These are phyloP conservation scores for Trichonephila inaurata DNA, from an alignment of 1,140 invertebrate species.

Conservation along the genomic window DNA sequence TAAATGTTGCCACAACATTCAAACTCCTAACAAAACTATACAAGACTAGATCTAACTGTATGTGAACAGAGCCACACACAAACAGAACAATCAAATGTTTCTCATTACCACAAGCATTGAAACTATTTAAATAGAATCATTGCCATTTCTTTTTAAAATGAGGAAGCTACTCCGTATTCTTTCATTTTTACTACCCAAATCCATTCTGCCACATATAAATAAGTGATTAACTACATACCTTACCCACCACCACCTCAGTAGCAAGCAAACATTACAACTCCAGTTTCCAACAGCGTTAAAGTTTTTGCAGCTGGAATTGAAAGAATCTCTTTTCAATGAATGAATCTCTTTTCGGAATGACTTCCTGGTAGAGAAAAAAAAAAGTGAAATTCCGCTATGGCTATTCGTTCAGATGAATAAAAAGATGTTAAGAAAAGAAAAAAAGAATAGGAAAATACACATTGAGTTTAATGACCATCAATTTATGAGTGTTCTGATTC, in stretches of 20 bases:
- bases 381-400: not conserved
- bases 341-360: not conserved
- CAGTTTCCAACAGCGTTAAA: not conserved
- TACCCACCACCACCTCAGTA: not conserved
- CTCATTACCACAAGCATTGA: not conserved
- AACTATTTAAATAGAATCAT: not conserved
- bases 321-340: slow-evolving; percentile 26
- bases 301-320: slow-evolving; percentile 52
- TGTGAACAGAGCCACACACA: not conserved
- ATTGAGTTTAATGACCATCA: slow-evolving; percentile 59
- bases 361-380: slow-evolving; percentile 24
- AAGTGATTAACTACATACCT: not conserved
- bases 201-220: slow-evolving; percentile 27
- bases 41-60: not conserved
- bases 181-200: not conserved
- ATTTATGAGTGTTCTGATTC: not conserved
- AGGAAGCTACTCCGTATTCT: not conserved
- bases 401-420: not conserved
- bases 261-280: not conserved
- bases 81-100: not conserved
- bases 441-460: not conserved
- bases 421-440: not conserved
- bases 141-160: not conserved
- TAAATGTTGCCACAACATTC: not conserved
- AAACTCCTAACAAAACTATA: not conserved